Base-by-base conservation (phyloP, 2,888 invertebrate species). In the Epistrophe eligans region DNA sequence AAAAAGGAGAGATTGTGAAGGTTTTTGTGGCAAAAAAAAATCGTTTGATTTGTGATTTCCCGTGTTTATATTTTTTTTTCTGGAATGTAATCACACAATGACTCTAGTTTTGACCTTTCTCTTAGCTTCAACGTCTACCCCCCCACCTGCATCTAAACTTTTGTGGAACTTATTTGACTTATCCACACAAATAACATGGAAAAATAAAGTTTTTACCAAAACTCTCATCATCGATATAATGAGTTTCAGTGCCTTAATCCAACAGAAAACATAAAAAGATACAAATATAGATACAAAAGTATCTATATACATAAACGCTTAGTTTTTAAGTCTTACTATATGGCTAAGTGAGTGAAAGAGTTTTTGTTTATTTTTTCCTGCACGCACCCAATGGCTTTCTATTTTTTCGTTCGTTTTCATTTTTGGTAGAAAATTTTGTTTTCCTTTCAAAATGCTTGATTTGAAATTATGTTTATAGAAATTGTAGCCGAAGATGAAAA, bases 221-320 rank as follows among this genome's bases (percentile, higher is more conserved):
- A 40, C 9, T 32, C 38, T 50, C 55, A 24, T 38, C 17, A 40
- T 52, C 70, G 28, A 40, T 28, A 52, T 70, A 79, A 83, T 83
- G 52, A 83, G 76, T 80, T 72, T 84, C 55, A 72, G 77, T 72
- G 84, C 80, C 76, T 71, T 40, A 60, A 66, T 48, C 76, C 52
- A 79, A 66, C 50, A 28, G 11, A 55, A 62, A 79, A 77, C 17
- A 50, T 10, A 28, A 55, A n/a, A 60, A 45, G 28, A 52, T 40
- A 67, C 43, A 72, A 77, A 79, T 67, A 43, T 71, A 79, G 83
- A 79, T 50, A 77, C 76, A 52, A 67, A 67, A 67, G 67, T 67
- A 67, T 67, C 48, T 24, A 24, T 24, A 1, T 24, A 24, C 3
- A 24, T 67, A n/a, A n/a, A 19, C 4, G 11, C 17, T 17, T 10